Conservation (phyloP, 2,888 invertebrate species). For the Aporophyla nigra region DNA sequence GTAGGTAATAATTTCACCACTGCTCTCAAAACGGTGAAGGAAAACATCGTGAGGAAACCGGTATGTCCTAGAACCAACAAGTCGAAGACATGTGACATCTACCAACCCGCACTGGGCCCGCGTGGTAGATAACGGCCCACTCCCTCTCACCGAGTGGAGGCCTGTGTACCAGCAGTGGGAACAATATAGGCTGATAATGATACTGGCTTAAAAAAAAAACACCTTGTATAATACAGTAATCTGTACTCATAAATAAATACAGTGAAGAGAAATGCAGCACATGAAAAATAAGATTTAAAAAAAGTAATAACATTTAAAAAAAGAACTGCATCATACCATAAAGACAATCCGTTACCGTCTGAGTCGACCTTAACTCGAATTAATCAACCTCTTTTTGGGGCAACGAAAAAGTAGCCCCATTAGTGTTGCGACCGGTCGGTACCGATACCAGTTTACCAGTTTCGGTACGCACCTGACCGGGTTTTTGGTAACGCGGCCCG, state of each 20-base stretch:
- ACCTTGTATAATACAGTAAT: too few relatives aligned
- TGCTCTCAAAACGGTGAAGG: too few relatives aligned
- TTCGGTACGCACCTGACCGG: slow-evolving; percentile 67
- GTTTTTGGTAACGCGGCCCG: slow-evolving; percentile 55
- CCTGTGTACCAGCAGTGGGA: too few relatives aligned
- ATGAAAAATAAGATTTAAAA: background rate
- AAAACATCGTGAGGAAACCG: too few relatives aligned
- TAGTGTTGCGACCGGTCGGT: slow-evolving; percentile 66
- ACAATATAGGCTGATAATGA: too few relatives aligned
- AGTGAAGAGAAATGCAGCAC: background rate
- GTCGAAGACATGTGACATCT: too few relatives aligned
- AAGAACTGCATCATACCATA: slow-evolving; percentile 1
- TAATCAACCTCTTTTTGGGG: slow-evolving; percentile 65
- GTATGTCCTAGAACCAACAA: too few relatives aligned
- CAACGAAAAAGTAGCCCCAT: slow-evolving; percentile 58
- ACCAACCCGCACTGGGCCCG: too few relatives aligned
- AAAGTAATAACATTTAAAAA: background rate
- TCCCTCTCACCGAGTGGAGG: too few relatives aligned
- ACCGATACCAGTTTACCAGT: slow-evolving; percentile 57
- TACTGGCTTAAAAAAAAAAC: too few relatives aligned
- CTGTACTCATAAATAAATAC: background rate
- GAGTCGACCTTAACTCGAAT: slow-evolving; percentile 46
- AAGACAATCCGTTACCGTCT: slow-evolving; percentile 25
- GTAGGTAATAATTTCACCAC: too few relatives aligned
- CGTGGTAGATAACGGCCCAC: too few relatives aligned